Evolutionary conservation across 1,140 invertebrate genomes (phyloP), one percentile per base, ranked within the genome.

Genomic region (Anastrepha ludens): DNA sequence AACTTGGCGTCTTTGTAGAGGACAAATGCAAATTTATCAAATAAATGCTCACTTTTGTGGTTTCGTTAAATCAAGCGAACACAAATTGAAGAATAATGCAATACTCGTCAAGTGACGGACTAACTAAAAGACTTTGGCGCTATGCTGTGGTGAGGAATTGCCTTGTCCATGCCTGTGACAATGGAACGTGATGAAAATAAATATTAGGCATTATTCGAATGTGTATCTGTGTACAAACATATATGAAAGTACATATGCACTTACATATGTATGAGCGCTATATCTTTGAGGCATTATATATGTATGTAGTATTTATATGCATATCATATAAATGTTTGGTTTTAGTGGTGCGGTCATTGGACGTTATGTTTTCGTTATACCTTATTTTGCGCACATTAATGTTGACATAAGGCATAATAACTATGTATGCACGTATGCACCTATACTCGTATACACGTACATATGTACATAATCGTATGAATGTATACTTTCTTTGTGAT

Each of bases 171-270:
- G 47, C 47, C n/a, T 4, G 74, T 17, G n/a, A 81, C 47, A 81
- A 81, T 55, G 74, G 47, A 55, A 81, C 74, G 74, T 81, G 74
- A 81, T 29, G 74, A 81, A 81, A 81, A 81, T 81, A 81, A 81
- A 81, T 81, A 55, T 81, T 50, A 20, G 55, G 74, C 50, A 20
- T 47, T 81, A 20, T 55, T 20, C 20, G 44, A 44, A 47, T 39
- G 41, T 47, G 2, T 17, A 74, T 47, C n/a, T 70, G 44, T 44
- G 20, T 50, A 81, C 7, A 81, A 55, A 81, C 44, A 81, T 5
- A n/a, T 29, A 29, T 29, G 29, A 29, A 29, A 29, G 29, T 29
- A 0, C 29, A 29, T 29, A 29, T 29, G 29, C 29, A 50, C 5
- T 0, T 29, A 41, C 9, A 55, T 74, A 74, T 41, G 41, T 13